Evolutionary conservation across 1,140 invertebrate species (phyloP), one percentile per base, ranked within the genome.

Genomic region (Brachionus paranguensis): DNA sequence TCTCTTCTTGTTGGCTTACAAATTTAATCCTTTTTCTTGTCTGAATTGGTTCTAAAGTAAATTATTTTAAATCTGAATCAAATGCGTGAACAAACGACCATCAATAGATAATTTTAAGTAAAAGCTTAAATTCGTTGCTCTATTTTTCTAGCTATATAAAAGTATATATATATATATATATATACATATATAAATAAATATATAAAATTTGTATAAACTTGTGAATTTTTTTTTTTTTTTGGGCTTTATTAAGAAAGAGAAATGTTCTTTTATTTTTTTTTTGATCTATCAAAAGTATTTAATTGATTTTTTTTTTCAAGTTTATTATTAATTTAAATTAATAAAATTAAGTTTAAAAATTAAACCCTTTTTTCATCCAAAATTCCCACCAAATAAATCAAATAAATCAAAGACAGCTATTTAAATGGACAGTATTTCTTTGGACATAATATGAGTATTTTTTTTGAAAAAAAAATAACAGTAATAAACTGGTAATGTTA

Each of bases 241-340:
- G 53, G n/a, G 53, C 37, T 72, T 41, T 72, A 41, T 41, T 14
- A 33, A 72, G 3, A 72, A 43, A 41, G 68, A 72, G 68, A 72
- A 72, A 72, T 72, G 68, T 72, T 72, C 37, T 41, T 41, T 72
- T 72, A 41, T 72, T 37, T 37, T 29, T 29, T 70, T 72, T 17
- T 72, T 72, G 37, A 41, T 72, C n/a, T 72, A 41, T 72, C 37
- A 72, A 72, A 72, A 72, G 68, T 72, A 72, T 72, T 72, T 72
- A 72, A 72, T 72, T 72, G 37, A 72, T 72, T 72, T 72, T 37
- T 37, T 29, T 37, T 41, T 72, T 72, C 37, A 41, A 37, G 29
- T 37, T 72, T 72, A 72, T 72, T 72, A 72, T 72, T 72, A 72
- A 72, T 72, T 72, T 72, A 72, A 72, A 72, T 72, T 72, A 72